Evolutionary conservation across 2,888 invertebrate genomes (phyloP), one percentile per base, ranked within the genome.

Genomic region (Leucophenga maculata): DNA sequence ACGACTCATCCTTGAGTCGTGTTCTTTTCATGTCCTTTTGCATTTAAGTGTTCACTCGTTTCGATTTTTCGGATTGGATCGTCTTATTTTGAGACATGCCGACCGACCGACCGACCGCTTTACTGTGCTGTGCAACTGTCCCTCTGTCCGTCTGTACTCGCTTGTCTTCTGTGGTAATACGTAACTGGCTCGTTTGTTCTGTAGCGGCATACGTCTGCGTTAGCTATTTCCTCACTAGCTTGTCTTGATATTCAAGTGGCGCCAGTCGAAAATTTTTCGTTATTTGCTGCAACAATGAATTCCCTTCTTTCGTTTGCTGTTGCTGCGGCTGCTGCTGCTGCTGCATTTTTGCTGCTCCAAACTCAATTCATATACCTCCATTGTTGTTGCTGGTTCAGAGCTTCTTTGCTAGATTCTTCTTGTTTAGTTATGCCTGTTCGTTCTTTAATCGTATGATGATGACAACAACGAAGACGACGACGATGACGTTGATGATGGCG

Each of bases 221-320:
- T 16, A 4, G 50, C 50, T n/a, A n/a, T n/a, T 18, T 4, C 16
- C 50, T 64, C 62, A n/a, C 62, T 39, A 59, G 46, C 32, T 64
- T 75, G 77, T 75, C 74, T 82, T 79, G 86, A 85, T 85, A 85
- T 85, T 85, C 86, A 85, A 86, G 85, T 85, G 85, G 85, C 85
- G 85, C 85, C 85, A 85, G 85, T 82, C 83, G 77, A 85, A 85
- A 83, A 84, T 85, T 85, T 79, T 79, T 78, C n/a, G 22, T 64
- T 44, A 31, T 44, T 46, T 62, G 22, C 1, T 4, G 50, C 50
- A 50, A 50, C 18, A 50, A 50, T 16, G 50, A 50, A 50, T 50
- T 50, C 16, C 1, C 50, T 50, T 18, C 16, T 60, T 60, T 16
- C 32, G 6, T n/a, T 59, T 59, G 16, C 13, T 59, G 13, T 31